Evolutionary conservation across 2,113 vertebrate species (phyloP), one percentile per base, ranked within the genome.

Genomic region (Rhea americana): DNA sequence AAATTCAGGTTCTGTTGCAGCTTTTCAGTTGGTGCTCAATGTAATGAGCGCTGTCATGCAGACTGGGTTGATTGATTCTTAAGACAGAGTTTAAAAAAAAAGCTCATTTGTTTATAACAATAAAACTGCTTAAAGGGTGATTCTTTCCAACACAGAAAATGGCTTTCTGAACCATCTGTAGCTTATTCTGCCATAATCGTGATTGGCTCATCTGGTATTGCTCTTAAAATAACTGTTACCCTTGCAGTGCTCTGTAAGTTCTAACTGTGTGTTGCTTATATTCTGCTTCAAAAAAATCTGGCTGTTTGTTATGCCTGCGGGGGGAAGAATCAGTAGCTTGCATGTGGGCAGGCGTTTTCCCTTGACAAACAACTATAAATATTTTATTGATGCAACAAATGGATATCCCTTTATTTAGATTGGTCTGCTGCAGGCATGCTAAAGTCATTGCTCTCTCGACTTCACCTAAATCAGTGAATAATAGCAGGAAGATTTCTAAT

Each of bases 391-490:
- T 62, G 50, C 39, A 53, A 13, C 56, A 61, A 75, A 50, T 48
- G 50, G 82, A 65, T 26, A n/a, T 55, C 28, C 47, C 17, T 76
- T 73, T 37, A 9, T 35, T 53, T 39, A 41, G 75, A 8, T 14
- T 26, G 85, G 32, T 2, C 47, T 81, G 30, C 72, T 77, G 56
- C 26, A 28, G 63, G 55, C 55, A 9, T 11, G 0, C n/a, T 16
- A 30, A 8, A 25, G 74, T n/a, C 25, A 7, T 1, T 7, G 37
- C 65, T 55, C 66, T 92, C 67, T 71, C 72, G 68, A 56, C 21
- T 70, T 66, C 6, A 1, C 26, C n/a, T 3, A 28, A 37, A 20
- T 28, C 0, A 0, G 30, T 41, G 66, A 80, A 12, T 1, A 59
- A 53, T 19, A 66, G 55, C 56, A 87, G 76, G 74, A 74, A 63